Evolutionary conservation across 2,113 vertebrate genomes (phyloP).

Genomic region (Morphnarchus princeps): DNA sequence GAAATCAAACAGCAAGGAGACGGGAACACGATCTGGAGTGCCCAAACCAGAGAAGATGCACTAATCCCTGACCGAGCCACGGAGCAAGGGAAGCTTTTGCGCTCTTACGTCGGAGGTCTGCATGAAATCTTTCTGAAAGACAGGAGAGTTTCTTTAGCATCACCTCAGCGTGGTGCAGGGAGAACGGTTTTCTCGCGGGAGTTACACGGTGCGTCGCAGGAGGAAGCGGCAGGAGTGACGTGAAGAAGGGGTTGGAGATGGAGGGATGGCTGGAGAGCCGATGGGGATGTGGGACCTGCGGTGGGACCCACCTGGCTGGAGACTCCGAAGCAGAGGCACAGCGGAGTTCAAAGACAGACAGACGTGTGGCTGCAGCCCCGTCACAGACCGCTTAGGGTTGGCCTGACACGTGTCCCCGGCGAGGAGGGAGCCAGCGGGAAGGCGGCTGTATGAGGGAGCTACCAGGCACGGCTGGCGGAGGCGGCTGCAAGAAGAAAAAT

Average conservation of each 20-base stretch:
- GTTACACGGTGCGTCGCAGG: accelerated
- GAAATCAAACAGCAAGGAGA: neutral
- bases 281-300: neutral
- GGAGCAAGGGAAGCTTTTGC: neutral
- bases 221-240: neutral
- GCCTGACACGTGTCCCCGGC: accelerated
- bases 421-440: neutral
- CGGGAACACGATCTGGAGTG: accelerated
- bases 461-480: neutral
- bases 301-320: neutral
- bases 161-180: neutral
- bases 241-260: neutral
- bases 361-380: neutral
- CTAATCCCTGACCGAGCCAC: neutral
- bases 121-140: neutral
- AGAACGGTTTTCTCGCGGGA: neutral
- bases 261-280: neutral
- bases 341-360: neutral
- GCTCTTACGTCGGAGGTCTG: neutral
- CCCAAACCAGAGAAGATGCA: neutral
- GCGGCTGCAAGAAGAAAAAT: neutral
- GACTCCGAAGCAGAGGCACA: neutral
- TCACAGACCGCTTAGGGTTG: neutral
- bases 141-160: neutral
- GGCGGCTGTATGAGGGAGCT: neutral